phyloP scores from a whole-genome alignment of 2,113 vertebrate genomes.

The Hiodon tergisus region DNA sequence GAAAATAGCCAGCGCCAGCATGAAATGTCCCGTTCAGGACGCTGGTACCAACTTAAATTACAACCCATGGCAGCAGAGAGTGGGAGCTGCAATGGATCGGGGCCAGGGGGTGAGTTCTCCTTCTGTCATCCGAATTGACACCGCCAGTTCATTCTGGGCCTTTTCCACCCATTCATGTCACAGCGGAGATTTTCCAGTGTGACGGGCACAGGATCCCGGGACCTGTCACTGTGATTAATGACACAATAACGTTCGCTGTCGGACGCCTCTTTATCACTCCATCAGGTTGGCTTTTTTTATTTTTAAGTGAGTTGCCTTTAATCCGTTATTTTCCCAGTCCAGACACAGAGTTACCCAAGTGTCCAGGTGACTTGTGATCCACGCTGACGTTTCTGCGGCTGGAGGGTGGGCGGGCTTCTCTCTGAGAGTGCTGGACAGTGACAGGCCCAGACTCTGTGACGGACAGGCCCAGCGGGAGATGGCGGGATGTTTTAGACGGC shows the following conservation, averaged over 20 bases:
- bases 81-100: constrained; percentile 45
- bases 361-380: not conserved
- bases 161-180: constrained; percentile 44
- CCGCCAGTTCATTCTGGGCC: constrained; percentile 36
- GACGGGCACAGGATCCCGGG: constrained; percentile 36
- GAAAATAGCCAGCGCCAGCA: constrained; percentile 40
- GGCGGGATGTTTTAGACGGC: constrained; percentile 45
- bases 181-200: constrained; percentile 39
- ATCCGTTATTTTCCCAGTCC: constrained; percentile 30
- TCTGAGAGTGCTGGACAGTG: constrained; percentile 44
- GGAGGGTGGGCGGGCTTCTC: not conserved
- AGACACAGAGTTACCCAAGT: not conserved
- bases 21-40: constrained; percentile 41
- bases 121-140: constrained; percentile 43
- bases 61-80: constrained; percentile 30
- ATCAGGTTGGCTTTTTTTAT: not conserved
- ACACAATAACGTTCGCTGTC: constrained; percentile 50
- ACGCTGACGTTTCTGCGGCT: not conserved
- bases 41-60: constrained; percentile 34
- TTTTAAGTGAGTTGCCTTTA: constrained; percentile 13
- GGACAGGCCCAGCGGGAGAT: constrained; percentile 50
- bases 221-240: constrained; percentile 58
- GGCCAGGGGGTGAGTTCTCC: constrained; percentile 43
- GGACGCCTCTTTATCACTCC: constrained; percentile 34
- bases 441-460: constrained; percentile 50